Conservation (phyloP, 1,140 invertebrate genomes). For the Gryon sp. region DNA sequence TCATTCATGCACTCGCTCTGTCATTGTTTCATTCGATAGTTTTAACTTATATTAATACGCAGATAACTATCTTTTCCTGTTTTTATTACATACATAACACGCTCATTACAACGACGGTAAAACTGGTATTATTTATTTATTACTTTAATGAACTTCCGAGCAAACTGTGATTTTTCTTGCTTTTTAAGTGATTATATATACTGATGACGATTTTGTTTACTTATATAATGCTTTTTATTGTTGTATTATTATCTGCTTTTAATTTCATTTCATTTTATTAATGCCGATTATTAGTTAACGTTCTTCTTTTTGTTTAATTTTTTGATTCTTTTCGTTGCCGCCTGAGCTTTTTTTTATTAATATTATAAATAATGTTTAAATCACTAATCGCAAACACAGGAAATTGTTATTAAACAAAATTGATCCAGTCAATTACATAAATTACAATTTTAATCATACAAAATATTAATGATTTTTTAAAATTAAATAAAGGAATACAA, state of each 20-base stretch:
- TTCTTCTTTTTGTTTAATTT: constrained; percentile 3
- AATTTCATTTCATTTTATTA: too few relatives aligned
- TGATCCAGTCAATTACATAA: too few relatives aligned
- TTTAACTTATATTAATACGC: constrained; percentile 7
- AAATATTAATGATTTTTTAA: too few relatives aligned
- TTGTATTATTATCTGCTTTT: too few relatives aligned
- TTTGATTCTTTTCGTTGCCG: constrained; percentile 19
- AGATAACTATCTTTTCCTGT: constrained; percentile 22
- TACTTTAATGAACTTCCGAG: constrained; percentile 18
- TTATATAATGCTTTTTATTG: too few relatives aligned
- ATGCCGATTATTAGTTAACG: too few relatives aligned
- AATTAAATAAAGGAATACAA: too few relatives aligned
- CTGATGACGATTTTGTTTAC: constrained; percentile 22
- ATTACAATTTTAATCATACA: too few relatives aligned
- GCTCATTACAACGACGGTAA: constrained; percentile 56
- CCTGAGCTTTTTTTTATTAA: constrained; percentile 13
- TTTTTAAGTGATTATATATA: constrained; percentile 27
- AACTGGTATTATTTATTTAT: constrained; percentile 6
- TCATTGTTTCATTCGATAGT: constrained; percentile 9
- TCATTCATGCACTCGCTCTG: constrained; percentile 12
- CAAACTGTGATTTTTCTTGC: constrained; percentile 29
- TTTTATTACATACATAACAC: constrained; percentile 57
- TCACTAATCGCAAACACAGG: too few relatives aligned
- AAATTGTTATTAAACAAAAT: too few relatives aligned
- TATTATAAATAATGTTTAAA: constrained; percentile 17